Base-by-base conservation (phyloP, 2,113 vertebrate genomes). In the Phainopepla nitens region DNA sequence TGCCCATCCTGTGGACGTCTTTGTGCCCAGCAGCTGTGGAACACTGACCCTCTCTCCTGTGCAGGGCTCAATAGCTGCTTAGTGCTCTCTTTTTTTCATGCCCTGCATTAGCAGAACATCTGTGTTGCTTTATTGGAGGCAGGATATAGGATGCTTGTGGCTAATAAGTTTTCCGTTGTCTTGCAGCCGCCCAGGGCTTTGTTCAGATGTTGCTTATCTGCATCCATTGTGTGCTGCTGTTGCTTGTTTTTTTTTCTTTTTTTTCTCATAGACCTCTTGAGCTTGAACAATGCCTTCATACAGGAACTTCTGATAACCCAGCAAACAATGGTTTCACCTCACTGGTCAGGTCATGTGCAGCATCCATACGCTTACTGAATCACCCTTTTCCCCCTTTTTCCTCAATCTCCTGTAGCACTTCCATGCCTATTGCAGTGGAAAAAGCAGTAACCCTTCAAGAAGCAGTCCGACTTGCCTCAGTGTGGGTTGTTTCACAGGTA, bases 201-300 rank as follows among this genome's bases (percentile, higher is more conserved):
- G 93, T 95, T 96, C 71, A 29, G 72, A 64, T 24, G 4, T 90
- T 94, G 76, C 92, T 95, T 96, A 92, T 96, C 93, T 95, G 92
- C 79, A 83, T 88, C 85, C 71, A 90, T 94, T 93, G 94, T 95
- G 82, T 86, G 64, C 71, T 51, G 51, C 80, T 51, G 51, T 79
- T 88, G 54, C 82, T 93, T 87, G 45, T 81, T 80, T 87, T 66
- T 58, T 66, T 83, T 8, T 28, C 12, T 84, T 27, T 90, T 87
- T 70, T 79, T 69, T 28, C 78, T 94, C 90, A 71, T 82, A 92
- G 69, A 54, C 76, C 64, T 85, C 72, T 92, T 83, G 88, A 66
- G 64, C 58, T 61, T 25, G 90, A 94, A 94, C 92, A 95, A 93
- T 95, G 53, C 68, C 22, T 95, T 89, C 50, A 27, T 88, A 64